Percentiles rank a stretch among this genome's conserved stretches.
These are phyloP conservation scores for Hydropsyche betteni DNA, from an alignment of 2,888 invertebrate species.

Conservation along the genomic window DNA sequence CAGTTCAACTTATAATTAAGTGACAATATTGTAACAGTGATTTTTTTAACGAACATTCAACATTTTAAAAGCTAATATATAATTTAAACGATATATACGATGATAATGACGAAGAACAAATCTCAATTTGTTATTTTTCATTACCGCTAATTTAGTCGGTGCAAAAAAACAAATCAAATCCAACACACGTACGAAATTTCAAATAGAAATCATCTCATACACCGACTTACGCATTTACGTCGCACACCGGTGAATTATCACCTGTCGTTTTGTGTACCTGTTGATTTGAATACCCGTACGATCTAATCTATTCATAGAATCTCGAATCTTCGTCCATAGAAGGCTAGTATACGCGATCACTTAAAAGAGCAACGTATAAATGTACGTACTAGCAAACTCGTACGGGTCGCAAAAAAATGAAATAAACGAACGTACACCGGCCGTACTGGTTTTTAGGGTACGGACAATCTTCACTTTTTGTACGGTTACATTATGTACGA, in stretches of 20 bases:
- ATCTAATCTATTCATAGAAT: constrained; percentile 38
- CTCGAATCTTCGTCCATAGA: constrained; percentile 22
- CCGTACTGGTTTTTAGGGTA: constrained; percentile 31
- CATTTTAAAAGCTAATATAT: no score
- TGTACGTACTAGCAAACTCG: not conserved
- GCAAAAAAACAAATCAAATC: not conserved
- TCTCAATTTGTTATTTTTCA: no score
- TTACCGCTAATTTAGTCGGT: not conserved
- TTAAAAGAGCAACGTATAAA: not conserved
- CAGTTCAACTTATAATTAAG: no score
- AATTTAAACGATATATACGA: no score
- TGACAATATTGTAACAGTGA: no score
- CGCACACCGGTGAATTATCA: constrained; percentile 31
- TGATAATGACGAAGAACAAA: no score
- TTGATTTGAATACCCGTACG: constrained; percentile 34
- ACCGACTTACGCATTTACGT: constrained; percentile 14
- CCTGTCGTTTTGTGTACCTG: constrained; percentile 39
- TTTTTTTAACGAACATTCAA: no score
- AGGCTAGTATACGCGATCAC: not conserved
- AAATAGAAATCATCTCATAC: no score
- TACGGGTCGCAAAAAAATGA: not conserved
- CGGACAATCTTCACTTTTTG: constrained; percentile 25
- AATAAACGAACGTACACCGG: constrained; percentile 1
- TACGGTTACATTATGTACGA: not conserved
- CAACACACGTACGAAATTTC: not conserved